phyloP scores from a whole-genome alignment of 2,888 invertebrate genomes.

The Cordilura impudica region DNA sequence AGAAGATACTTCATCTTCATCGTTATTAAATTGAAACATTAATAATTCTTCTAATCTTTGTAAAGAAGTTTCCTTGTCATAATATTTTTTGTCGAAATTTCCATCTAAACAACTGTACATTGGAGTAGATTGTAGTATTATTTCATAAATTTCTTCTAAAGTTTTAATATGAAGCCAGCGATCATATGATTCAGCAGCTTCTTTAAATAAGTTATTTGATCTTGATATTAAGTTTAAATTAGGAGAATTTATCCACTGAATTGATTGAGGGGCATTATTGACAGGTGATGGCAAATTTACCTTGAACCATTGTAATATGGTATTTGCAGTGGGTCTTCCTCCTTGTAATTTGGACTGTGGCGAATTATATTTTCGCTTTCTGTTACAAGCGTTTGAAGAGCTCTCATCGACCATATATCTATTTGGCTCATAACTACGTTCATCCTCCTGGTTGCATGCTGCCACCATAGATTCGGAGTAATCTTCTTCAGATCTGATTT shows the following conservation, averaged over 20 bases:
- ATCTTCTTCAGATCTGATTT: too few relatives aligned
- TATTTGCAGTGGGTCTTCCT: too few relatives aligned
- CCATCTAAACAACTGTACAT: slow-evolving; percentile 3
- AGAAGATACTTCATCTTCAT: not conserved
- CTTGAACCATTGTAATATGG: too few relatives aligned
- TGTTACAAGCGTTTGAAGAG: too few relatives aligned
- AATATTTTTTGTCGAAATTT: slow-evolving; percentile 2
- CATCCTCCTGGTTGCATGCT: too few relatives aligned
- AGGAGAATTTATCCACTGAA: not conserved
- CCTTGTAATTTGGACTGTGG: too few relatives aligned
- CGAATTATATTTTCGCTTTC: too few relatives aligned
- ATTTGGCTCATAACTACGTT: too few relatives aligned
- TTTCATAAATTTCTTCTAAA: slow-evolving; percentile 4
- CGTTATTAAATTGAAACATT: slow-evolving; percentile 7
- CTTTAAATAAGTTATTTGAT: not conserved
- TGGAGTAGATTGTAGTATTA: not conserved
- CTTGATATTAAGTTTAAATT: not conserved
- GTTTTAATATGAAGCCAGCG: slow-evolving; percentile 10
- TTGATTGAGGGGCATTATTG: too few relatives aligned
- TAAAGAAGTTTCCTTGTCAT: not conserved
- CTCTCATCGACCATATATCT: too few relatives aligned
- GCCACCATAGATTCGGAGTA: too few relatives aligned
- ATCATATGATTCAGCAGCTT: slow-evolving; percentile 2
- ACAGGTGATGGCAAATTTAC: too few relatives aligned
- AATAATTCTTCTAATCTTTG: not conserved